phyloP scores from a whole-genome alignment of 2,113 vertebrate species.

The Fukomys damarensis region DNA sequence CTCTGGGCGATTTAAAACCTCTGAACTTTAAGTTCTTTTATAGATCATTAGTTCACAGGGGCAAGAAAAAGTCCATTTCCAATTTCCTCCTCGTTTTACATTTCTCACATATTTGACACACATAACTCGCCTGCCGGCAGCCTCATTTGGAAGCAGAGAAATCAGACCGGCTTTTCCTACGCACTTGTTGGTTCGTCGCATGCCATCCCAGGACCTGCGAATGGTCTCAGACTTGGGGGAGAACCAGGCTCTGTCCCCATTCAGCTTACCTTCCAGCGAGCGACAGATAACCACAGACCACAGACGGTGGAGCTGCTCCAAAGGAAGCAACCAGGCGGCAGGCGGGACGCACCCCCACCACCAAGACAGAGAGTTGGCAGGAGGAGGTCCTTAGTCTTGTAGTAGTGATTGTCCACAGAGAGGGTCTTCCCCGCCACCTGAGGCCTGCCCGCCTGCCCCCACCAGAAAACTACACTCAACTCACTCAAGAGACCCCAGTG shows the following conservation, averaged over 20 bases:
- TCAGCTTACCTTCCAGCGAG: neutral
- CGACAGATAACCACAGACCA: neutral
- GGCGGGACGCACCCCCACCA: neutral
- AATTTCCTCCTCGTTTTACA: neutral
- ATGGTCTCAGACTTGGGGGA: rapidly evolving
- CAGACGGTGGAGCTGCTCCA: rapidly evolving
- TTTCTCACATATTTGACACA: neutral
- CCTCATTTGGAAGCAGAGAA: neutral
- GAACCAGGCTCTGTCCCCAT: neutral
- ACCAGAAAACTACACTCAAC: neutral
- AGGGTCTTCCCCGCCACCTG: neutral
- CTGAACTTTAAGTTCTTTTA: conserved; percentile 44
- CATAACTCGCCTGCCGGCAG: neutral
- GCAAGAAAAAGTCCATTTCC: conserved; percentile 41
- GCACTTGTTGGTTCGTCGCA: neutral
- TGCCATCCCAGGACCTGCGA: rapidly evolving
- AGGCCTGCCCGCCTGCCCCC: rapidly evolving
- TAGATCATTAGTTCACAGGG: neutral
- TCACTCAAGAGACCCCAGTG: rapidly evolving
- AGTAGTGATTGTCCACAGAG: neutral
- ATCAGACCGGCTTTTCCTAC: neutral
- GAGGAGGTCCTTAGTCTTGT: conserved; percentile 46
- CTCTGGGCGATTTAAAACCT: conserved; percentile 37
- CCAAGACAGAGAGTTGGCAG: neutral
- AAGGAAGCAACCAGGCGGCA: neutral